Percentiles rank a stretch among this genome's conserved stretches.
phyloP scores from a whole-genome alignment of 2,113 vertebrate species.

The Polyodon spathula region DNA sequence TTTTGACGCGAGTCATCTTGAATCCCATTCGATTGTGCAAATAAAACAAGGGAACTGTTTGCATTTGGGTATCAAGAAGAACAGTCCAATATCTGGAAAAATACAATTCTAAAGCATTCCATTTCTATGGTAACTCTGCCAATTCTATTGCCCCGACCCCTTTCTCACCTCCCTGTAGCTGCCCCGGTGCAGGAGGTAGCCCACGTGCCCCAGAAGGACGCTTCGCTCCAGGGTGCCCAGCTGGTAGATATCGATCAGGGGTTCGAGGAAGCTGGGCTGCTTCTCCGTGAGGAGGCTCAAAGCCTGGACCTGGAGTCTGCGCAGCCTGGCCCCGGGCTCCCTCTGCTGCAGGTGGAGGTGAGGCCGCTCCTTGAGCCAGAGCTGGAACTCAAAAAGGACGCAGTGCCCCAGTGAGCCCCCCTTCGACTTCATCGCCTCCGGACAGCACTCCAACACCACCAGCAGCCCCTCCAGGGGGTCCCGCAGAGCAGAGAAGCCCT shows the following conservation, averaged over 20 bases:
- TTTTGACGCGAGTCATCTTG: no score
- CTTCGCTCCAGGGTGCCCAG: conserved; percentile 39
- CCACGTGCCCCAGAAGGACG: conserved; percentile 33
- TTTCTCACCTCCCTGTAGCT: conserved; percentile 47
- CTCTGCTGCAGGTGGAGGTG: conserved; percentile 35
- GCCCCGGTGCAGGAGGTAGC: conserved; percentile 28
- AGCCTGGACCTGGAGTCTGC: conserved; percentile 39
- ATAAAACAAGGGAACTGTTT: no score
- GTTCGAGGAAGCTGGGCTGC: conserved; percentile 35
- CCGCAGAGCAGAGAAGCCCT: conserved; percentile 47
- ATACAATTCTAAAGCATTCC: no score
- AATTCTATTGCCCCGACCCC: no score
- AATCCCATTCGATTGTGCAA: no score
- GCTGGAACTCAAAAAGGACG: conserved; percentile 48
- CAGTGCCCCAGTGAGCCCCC: conserved; percentile 36
- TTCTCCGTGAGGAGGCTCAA: conserved; percentile 37
- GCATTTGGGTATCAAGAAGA: no score
- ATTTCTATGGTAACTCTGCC: no score
- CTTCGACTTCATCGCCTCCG: conserved; percentile 41
- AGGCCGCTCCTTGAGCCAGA: conserved; percentile 40
- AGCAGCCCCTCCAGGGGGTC: conserved; percentile 47
- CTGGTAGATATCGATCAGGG: conserved; percentile 45
- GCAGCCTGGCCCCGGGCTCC: conserved; percentile 23
- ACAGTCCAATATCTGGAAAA: no score
- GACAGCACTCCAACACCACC: conserved; percentile 45